phyloP scores from a whole-genome alignment of 2,888 invertebrate species.

The Meiosimyza decipiens region DNA sequence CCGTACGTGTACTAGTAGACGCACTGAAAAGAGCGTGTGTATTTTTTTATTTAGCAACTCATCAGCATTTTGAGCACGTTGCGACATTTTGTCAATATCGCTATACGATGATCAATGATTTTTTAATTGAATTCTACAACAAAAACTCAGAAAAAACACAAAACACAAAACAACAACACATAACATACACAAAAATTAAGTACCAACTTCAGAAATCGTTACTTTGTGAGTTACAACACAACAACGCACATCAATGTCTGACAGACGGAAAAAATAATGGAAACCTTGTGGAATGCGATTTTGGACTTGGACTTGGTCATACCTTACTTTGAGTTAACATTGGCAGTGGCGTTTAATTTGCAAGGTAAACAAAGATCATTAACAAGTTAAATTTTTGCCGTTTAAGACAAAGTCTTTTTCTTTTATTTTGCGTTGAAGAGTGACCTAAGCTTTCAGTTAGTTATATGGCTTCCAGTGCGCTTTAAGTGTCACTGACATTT shows the following conservation, averaged over 20 bases:
- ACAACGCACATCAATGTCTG: slow-evolving; percentile 18
- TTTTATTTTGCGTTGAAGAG: too few relatives aligned
- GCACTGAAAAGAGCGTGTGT: slow-evolving; percentile 20
- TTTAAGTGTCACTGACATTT: too few relatives aligned
- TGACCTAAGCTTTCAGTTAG: too few relatives aligned
- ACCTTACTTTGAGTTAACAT: not conserved
- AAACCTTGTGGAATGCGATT: slow-evolving; percentile 47
- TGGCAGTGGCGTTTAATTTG: not conserved
- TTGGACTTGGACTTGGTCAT: slow-evolving; percentile 47
- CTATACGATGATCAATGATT: slow-evolving; percentile 61
- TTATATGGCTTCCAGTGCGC: too few relatives aligned
- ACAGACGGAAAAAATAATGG: not conserved
- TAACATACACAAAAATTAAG: slow-evolving; percentile 9
- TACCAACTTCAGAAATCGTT: too few relatives aligned
- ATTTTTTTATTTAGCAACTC: slow-evolving; percentile 51
- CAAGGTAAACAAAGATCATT: too few relatives aligned
- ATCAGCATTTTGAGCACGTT: slow-evolving; percentile 64
- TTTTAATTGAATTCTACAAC: slow-evolving; percentile 62
- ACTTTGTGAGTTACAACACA: not conserved
- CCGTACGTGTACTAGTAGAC: slow-evolving; percentile 1
- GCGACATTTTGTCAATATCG: slow-evolving; percentile 67
- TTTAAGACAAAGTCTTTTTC: too few relatives aligned
- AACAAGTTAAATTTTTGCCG: too few relatives aligned
- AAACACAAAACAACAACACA: not conserved
- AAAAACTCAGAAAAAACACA: not conserved